Base-by-base conservation (phyloP, 2,797 vertebrate species). In the Anolis apletophallus region DNA sequence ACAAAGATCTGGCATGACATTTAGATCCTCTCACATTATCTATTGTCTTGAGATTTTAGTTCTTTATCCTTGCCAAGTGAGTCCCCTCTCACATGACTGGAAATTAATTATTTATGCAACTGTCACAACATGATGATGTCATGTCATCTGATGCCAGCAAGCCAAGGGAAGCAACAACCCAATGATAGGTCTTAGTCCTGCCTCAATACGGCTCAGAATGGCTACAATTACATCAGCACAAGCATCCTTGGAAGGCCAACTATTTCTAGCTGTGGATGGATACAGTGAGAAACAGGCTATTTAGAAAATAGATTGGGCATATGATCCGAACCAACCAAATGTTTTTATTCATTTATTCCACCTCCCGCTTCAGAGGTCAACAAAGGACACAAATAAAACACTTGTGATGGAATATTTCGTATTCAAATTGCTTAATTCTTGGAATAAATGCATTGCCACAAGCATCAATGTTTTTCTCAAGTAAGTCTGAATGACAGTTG, bases 81-180 rank as follows among this genome's bases (percentile, higher is more conserved):
- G 34, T 46, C 36, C 54, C 32, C 55, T 3, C 76, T 68, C 77
- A 55, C 1, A 52, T 8, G 0, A 54, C 73, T 3, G 1, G 3
- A 21, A 9, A 6, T 0, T 3, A 52, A 88, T 40, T 5, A 34
- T 10, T 1, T 7, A 46, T 29, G 36, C 40, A 54, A 29, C 50
- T 8, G 14, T 82, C 87, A 34, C 73, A 59, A 68, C 52, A 54
- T 23, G 55, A 69, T 68, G 77, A 57, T 17, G 29, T 80, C 72
- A 80, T 57, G 81, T 21, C 77, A 40, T 80, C 26, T 14, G 50
- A 86, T 57, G 82, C 52, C 57, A 73, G n/a, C 73, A 14, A 74
- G n/a, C 76, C 46, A n/a, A 16, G 72, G 3, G 29, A 78, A 7
- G 4, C 5, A 26, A 46, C 50, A 77, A 73, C 10, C 64, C 40